Base-by-base conservation (phyloP, 2,888 invertebrate genomes). In the Apamea crenata region DNA sequence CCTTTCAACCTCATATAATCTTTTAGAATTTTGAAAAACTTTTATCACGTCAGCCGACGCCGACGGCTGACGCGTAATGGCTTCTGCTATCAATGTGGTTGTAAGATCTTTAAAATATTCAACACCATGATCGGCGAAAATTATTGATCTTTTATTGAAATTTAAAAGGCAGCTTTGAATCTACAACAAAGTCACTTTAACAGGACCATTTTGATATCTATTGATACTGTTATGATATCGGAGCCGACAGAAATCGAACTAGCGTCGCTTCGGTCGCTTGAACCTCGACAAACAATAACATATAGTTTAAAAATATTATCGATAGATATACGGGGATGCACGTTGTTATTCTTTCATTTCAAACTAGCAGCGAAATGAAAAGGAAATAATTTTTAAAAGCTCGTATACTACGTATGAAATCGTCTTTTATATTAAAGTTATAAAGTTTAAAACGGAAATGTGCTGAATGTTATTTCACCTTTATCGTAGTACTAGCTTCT, bases 321-420 rank as follows among this genome's bases (percentile, higher is more conserved):
- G 40, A 40, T 32, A 68, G 32, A 36, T 36, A 68, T 82, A 72
- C 53, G 78, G 21, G 67, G 16, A 10, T 72, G 67, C 40, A 25
- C 32, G 21, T 36, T 82, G 44, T 82, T 82, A 72, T 73, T 65
- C 40, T 79, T 82, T 44, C 21, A 61, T 83, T 83, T 70, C 29
- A 68, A 72, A 68, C 29, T n/a, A 67, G 2, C 21, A 61, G 53
- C 32, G 6, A 69, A 70, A 79, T 69, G 47, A 72, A 70, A 79
- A 44, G 40, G 8, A 25, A 73, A 29, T 44, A 53, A 69, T 73
- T 65, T 71, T 21, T 3, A 6, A 67, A 61, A 29, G 16, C 32
- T 77, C 4, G 4, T 32, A 16, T 25, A 14, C 16, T 63, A 32
- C 21, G 29, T 12, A n/a, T 65, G 63, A 50, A n/a, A 50, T 29